Base-by-base conservation (phyloP, 2,113 vertebrate species). In the Arenaria interpres region DNA sequence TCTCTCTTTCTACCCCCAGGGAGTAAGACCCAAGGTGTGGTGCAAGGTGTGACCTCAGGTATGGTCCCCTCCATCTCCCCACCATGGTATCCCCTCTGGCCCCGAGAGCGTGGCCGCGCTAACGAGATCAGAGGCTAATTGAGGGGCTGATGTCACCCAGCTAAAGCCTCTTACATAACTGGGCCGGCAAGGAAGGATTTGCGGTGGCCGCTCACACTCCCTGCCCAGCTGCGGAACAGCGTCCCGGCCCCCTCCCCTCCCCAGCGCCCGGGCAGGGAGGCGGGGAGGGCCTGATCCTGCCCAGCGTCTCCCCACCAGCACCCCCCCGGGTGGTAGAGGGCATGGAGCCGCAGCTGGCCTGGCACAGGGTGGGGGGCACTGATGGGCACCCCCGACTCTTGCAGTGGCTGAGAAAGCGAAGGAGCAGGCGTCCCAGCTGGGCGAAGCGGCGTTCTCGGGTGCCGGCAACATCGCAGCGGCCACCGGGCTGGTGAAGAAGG, bases 391-490 rank as follows among this genome's bases (percentile, higher is more conserved):
- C 28, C 39, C 0, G 76, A 21, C 59, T 90, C 90, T 96, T 94
- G 60, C 96, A 99, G 99, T 99, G 98, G 99, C 99, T 85, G 99
- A 99, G 98, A 99, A 99, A 97, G 99, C 99, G 28, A 99, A 99
- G 98, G 99, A 99, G 85, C 98, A 99, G 95, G 99, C 98, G 0
- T 99, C 99, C 73, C 98, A 99, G 69, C 97, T 99, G 91, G 99
- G 99, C 4, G 99, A 99, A 69, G 99, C 99, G 0, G 98, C 99
- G 4, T 98, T 99, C 91, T 98, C 98, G 0, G 98, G 99, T 1
- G 99, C 98, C 2, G 99, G 99, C 80, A 99, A 99, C 97, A 99
- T 99, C 0, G 99, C 98, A 0, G 99, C 99, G 2, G 99, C 99
- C 94, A 99, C 99, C 0, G 99, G 99, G 64, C 98, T 99, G 95